Percentiles rank a stretch among this genome's conserved stretches.
These are phyloP conservation scores for Campoletis sonorensis DNA, from an alignment of 1,140 invertebrate species.

Conservation along the genomic window DNA sequence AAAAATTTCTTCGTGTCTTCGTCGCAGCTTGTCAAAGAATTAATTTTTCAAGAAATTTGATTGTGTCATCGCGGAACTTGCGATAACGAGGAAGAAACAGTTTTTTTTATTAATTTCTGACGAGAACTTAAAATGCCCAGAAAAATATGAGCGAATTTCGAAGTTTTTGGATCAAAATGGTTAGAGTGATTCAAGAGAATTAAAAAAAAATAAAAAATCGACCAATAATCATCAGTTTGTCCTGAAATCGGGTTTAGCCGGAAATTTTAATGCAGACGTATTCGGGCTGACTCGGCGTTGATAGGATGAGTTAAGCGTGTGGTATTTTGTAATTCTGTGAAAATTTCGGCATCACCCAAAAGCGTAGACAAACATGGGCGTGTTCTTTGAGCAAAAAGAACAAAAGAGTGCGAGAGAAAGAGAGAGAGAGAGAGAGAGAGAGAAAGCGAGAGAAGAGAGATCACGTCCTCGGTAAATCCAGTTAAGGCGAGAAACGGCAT, in stretches of 20 bases:
- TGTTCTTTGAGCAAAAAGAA: conserved; percentile 61
- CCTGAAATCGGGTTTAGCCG: neutral
- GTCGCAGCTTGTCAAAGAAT: too few relatives aligned
- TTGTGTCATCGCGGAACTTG: too few relatives aligned
- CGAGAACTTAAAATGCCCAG: too few relatives aligned
- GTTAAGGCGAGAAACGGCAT: conserved; percentile 56
- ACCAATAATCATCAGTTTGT: too few relatives aligned
- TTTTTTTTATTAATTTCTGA: too few relatives aligned
- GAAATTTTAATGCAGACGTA: neutral
- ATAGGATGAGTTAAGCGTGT: conserved; percentile 20
- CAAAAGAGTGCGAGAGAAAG: neutral
- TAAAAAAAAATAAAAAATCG: too few relatives aligned
- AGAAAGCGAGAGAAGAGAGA: neutral
- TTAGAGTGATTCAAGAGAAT: too few relatives aligned
- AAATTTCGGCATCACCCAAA: conserved; percentile 74
- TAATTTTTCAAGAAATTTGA: too few relatives aligned
- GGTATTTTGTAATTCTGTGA: conserved; percentile 66
- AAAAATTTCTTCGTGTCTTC: too few relatives aligned
- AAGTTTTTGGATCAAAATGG: too few relatives aligned
- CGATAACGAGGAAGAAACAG: too few relatives aligned
- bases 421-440: neutral
- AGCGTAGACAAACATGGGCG: conserved; percentile 75
- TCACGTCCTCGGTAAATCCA: conserved; percentile 65
- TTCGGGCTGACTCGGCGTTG: neutral
- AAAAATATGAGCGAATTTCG: too few relatives aligned